Percentiles rank a stretch among this genome's conserved stretches.
phyloP scores from a whole-genome alignment of 2,888 invertebrate species.

The Apodemia mormo region DNA sequence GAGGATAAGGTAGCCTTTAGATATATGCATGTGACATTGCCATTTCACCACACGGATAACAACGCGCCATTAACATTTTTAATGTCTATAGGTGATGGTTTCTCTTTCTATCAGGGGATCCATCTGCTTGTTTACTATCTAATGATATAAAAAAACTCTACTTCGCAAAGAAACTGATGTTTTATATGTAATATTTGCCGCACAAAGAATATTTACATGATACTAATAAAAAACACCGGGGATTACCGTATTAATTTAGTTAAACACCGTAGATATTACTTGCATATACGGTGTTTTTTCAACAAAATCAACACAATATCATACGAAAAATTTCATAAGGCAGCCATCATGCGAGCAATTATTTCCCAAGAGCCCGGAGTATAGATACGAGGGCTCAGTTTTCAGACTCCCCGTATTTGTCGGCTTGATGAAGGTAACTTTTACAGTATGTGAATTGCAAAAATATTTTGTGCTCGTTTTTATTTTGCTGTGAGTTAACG shows the following conservation, averaged over 20 bases:
- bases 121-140: too few species aligned
- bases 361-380: slow-evolving; percentile 71
- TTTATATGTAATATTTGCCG: too few species aligned
- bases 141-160: too few species aligned
- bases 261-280: slow-evolving; percentile 20
- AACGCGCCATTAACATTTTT: too few species aligned
- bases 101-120: too few species aligned
- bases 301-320: slow-evolving; percentile 37
- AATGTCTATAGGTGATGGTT: too few species aligned
- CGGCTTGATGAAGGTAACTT: slow-evolving; percentile 54
- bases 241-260: slow-evolving; percentile 23
- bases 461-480: slow-evolving; percentile 35
- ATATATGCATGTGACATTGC: too few species aligned
- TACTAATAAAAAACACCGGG: too few species aligned
- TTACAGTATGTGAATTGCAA: slow-evolving; percentile 31
- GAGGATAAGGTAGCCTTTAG: too few species aligned
- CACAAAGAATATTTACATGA: too few species aligned
- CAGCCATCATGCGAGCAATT: slow-evolving; percentile 68
- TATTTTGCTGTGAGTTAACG: slow-evolving; percentile 4
- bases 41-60: too few species aligned
- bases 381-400: slow-evolving; percentile 69
- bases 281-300: slow-evolving; percentile 28
- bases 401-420: slow-evolving; percentile 72
- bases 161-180: too few species aligned
- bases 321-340: slow-evolving; percentile 61